phyloP scores from a whole-genome alignment of 1,140 invertebrate genomes.

The Pseudomyrmex concolor region DNA sequence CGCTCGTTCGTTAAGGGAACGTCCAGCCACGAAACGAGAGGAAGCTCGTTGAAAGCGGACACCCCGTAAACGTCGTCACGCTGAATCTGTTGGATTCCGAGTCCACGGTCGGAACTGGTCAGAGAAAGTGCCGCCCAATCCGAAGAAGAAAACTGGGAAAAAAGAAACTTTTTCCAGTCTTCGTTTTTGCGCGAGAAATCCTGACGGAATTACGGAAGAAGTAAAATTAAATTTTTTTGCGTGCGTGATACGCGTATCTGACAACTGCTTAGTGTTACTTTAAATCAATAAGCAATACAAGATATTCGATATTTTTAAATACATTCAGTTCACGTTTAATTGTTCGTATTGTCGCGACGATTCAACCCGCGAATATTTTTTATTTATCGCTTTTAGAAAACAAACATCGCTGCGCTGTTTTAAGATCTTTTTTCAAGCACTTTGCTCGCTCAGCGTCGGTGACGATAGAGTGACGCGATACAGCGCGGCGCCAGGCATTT shows the following conservation, averaged over 20 bases:
- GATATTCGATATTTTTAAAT: not conserved
- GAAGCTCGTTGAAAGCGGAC: conserved; percentile 64
- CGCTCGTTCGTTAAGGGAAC: conserved; percentile 50
- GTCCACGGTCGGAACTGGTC: conserved; percentile 22
- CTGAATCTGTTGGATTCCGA: conserved; percentile 49
- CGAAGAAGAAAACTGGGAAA: not conserved
- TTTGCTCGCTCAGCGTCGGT: not conserved
- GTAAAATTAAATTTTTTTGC: too few species aligned
- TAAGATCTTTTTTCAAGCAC: not conserved
- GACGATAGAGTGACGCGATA: not conserved
- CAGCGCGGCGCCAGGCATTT: conserved; percentile 13
- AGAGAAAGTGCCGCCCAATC: conserved; percentile 18
- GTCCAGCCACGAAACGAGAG: conserved; percentile 50
- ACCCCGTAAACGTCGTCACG: conserved; percentile 51
- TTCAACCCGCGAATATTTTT: not conserved
- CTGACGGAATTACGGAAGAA: not conserved
- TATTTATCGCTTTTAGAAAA: not conserved
- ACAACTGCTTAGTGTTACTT: too few species aligned
- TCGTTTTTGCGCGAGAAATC: not conserved
- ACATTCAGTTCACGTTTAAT: not conserved
- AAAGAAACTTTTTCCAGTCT: not conserved
- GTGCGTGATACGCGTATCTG: too few species aligned
- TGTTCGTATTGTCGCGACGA: not conserved
- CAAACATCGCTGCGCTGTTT: not conserved
- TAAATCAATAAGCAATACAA: too few species aligned